Base-by-base conservation (phyloP, 2,113 vertebrate species). In the Megaceryle maxima region DNA sequence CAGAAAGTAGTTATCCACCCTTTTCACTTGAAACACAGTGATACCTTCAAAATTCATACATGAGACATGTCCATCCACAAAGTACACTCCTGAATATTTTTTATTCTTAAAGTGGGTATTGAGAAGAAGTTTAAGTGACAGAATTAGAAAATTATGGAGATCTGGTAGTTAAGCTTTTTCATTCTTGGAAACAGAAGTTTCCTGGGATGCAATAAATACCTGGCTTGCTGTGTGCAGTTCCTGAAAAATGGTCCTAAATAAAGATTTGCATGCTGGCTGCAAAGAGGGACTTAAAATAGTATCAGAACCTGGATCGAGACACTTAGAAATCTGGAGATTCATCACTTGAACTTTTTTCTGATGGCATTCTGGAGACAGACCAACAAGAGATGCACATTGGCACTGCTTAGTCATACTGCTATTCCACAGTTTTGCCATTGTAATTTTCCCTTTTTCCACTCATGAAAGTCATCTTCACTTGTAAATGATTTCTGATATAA, bases 231-330 rank as follows among this genome's bases (percentile, higher is more conserved):
- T 10, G 28, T 70, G n/a, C 37, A 77, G 88, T 26, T 92, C 90
- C 70, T 95, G 72, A 92, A 94, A 90, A 86, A 92, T 28, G 13
- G 85, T 57, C 92, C 88, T 93, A 94, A 93, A 95, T 66, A 92
- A 96, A 92, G 85, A 92, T 48, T 59, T 90, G 63, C 35, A 83
- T 13, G 57, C 63, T 83, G 55, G 53, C 63, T 83, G 31, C 57
- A 85, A 80, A 85, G 50, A 67, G 41, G 17, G 55, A 62, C 78
- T 77, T 91, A 76, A 81, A 85, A 91, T 43, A 93, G 57, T 22
- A 85, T 35, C 75, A 87, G 33, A 95, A 92, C 11, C 21, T 14
- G 0, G 39, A 87, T 13, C 1, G 5, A 83, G 79, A 41, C 39
- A 60, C 63, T 85, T 73, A 62, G 66, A 85, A 82, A 63, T 60